Conservation (phyloP, 2,888 invertebrate species). For the Girardia tigrina region DNA sequence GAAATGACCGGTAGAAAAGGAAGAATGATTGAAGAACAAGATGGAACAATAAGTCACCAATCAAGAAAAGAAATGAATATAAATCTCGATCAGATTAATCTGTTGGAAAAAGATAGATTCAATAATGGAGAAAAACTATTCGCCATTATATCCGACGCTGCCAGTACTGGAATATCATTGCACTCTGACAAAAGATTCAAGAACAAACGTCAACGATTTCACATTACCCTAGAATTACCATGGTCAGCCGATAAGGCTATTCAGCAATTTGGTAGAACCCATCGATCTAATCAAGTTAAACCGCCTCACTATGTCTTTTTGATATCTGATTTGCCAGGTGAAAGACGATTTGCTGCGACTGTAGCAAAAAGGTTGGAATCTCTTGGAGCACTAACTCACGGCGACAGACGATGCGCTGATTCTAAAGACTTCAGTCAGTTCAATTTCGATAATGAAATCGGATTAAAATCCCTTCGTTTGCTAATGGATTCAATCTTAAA, state of each 20-base stretch:
- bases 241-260: conserved; percentile 50
- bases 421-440: conserved; percentile 87
- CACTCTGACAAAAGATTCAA: conserved; percentile 44
- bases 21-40: conserved; percentile 18
- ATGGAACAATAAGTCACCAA: conserved; percentile 66
- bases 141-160: conserved; percentile 49
- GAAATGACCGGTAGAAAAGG: conserved; percentile 53
- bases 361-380: conserved; percentile 90
- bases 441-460: conserved; percentile 81
- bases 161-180: conserved; percentile 48
- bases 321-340: conserved; percentile 93
- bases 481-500: not conserved
- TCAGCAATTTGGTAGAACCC: conserved; percentile 48
- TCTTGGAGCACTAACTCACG: conserved; percentile 89
- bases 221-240: conserved; percentile 47
- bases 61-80: conserved; percentile 83
- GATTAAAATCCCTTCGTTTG: conserved; percentile 36
- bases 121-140: conserved; percentile 47
- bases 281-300: conserved; percentile 45
- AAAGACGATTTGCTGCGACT: conserved; percentile 84
- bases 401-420: conserved; percentile 91
- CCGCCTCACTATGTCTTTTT: conserved; percentile 97
- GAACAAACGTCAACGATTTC: conserved; percentile 45
- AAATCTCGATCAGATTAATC: conserved; percentile 83
- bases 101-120: conserved; percentile 52